Evolutionary conservation across 2,797 vertebrate species (phyloP).

Genomic region (Valencia hispanica): DNA sequence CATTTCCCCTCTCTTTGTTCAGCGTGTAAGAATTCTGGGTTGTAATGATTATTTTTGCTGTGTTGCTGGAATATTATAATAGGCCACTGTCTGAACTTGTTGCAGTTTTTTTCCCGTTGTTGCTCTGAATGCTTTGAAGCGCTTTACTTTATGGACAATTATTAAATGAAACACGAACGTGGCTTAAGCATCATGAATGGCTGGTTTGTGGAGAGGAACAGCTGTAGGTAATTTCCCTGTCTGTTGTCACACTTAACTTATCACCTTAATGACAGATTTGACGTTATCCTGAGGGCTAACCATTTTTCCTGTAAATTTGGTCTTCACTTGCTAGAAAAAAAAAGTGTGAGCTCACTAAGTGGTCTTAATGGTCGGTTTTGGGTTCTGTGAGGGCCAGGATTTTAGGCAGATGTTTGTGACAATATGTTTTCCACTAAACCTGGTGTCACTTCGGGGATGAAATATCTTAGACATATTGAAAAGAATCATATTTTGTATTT

Average conservation of each 20-base stretch:
- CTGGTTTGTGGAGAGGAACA: constrained; percentile 32
- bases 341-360: constrained; percentile 59
- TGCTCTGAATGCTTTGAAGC: constrained; percentile 6
- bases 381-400: constrained; percentile 36
- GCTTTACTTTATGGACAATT: constrained; percentile 11
- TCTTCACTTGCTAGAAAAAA: constrained; percentile 52
- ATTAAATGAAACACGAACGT: constrained; percentile 3
- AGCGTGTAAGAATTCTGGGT: constrained; percentile 75
- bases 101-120: not conserved
- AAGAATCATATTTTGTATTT: constrained; percentile 9
- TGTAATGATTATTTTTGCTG: constrained; percentile 46
- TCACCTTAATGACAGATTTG: constrained; percentile 55
- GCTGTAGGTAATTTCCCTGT: constrained; percentile 50
- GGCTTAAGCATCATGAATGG: constrained; percentile 12
- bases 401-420: constrained; percentile 53
- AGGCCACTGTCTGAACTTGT: constrained; percentile 26
- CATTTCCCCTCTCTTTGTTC: constrained; percentile 72
- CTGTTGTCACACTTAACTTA: constrained; percentile 42
- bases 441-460: constrained; percentile 17
- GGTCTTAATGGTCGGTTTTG: constrained; percentile 64
- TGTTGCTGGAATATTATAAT: constrained; percentile 33
- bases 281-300: constrained; percentile 44
- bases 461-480: constrained; percentile 10
- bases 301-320: constrained; percentile 41
- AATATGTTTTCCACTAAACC: constrained; percentile 34